These are phyloP conservation scores for Aphelenchoides avenae DNA, from an alignment of 1,140 invertebrate genomes.

Conservation along the genomic window DNA sequence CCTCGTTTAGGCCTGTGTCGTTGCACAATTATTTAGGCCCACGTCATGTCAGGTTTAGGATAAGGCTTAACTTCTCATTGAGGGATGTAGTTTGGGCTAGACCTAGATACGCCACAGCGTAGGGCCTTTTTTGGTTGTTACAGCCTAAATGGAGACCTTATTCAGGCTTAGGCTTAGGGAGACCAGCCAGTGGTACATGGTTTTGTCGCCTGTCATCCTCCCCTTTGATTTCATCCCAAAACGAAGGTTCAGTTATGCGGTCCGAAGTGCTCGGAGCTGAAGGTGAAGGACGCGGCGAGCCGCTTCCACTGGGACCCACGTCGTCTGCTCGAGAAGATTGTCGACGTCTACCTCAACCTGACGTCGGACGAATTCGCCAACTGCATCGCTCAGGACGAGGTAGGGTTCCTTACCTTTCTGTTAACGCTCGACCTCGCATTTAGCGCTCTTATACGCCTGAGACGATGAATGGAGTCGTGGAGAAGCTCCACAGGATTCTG, in stretches of 20 bases:
- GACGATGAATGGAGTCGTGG: conserved; percentile 81
- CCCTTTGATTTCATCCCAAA: conserved; percentile 66
- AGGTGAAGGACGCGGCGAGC: conserved; percentile 87
- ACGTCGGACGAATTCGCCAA: conserved; percentile 82
- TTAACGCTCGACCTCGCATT: conserved; percentile 44
- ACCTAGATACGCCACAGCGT: too few species aligned
- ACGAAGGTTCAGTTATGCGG: conserved; percentile 95
- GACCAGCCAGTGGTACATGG: too few species aligned
- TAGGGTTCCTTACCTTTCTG: conserved; percentile 11
- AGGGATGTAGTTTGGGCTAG: too few species aligned
- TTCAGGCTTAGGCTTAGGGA: too few species aligned
- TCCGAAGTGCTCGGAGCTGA: conserved; percentile 91
- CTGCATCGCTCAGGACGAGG: conserved; percentile 79
- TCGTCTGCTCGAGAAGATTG: conserved; percentile 79
- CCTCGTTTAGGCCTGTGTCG: too few species aligned
- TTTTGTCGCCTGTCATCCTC: too few species aligned
- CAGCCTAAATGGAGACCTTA: too few species aligned
- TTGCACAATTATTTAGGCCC: too few species aligned
- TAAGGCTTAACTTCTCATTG: too few species aligned
- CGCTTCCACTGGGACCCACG: conserved; percentile 89
- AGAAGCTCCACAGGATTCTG: conserved; percentile 39
- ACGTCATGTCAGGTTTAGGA: too few species aligned
- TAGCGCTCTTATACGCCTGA: conserved; percentile 87
- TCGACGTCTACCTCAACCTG: conserved; percentile 92
- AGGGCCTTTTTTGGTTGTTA: too few species aligned